A percentile compares a stretch with the other conserved stretches of the same genome.
Evolutionary conservation across 2,888 invertebrate genomes (phyloP).

Genomic region (Nephrotoma guestfalica): DNA sequence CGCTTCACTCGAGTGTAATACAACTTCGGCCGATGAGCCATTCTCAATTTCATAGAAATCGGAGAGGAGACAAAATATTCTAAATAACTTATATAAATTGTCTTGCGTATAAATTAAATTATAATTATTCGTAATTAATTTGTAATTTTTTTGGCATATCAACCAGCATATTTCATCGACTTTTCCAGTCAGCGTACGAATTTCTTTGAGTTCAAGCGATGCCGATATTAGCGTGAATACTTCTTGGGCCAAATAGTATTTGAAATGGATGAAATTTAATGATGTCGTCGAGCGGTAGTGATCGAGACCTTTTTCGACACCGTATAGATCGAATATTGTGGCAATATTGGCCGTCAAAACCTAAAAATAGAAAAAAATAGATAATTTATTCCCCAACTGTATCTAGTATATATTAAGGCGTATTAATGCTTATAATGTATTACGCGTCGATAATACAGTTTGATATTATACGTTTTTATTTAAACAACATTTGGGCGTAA

Average conservation of each 20-base stretch:
- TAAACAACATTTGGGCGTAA: background rate
- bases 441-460: background rate
- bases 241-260: conserved; percentile 59
- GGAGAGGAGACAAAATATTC: conserved; percentile 63
- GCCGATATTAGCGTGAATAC: conserved; percentile 53
- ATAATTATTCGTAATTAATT: conserved; percentile 2
- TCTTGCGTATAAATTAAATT: conserved; percentile 8
- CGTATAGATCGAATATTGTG: conserved; percentile 58
- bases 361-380: conserved; percentile 29
- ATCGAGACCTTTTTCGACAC: conserved; percentile 65
- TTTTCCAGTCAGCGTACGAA: conserved; percentile 46
- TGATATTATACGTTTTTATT: background rate
- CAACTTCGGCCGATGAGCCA: conserved; percentile 38
- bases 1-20: conserved; percentile 55
- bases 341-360: conserved; percentile 71
- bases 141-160: conserved; percentile 51
- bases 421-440: background rate
- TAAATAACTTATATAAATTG: conserved; percentile 51
- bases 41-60: conserved; percentile 50
- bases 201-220: conserved; percentile 38
- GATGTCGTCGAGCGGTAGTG: conserved; percentile 55
- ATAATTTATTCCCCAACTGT: background rate
- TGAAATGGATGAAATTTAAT: conserved; percentile 59
- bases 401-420: background rate
- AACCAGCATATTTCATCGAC: conserved; percentile 71